Evolutionary conservation across 1,140 invertebrate species (phyloP), one percentile per base, ranked within the genome.

Genomic region (Callitettix versicolor): DNA sequence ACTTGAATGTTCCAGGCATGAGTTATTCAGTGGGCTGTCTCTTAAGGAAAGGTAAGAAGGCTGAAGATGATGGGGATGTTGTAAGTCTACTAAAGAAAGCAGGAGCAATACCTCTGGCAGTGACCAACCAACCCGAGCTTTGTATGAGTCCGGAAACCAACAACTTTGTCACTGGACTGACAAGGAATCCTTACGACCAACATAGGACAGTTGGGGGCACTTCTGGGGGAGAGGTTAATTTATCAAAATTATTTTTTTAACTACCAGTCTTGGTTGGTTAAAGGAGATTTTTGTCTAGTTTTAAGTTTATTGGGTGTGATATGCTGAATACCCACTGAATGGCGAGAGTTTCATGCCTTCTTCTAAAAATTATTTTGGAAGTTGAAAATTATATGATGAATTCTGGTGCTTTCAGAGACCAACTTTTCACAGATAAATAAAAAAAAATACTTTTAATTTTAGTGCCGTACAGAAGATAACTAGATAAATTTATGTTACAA

Each of bases 111-210:
- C 81, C 85, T 4, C 67, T 95, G 9, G 78, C 81, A n/a, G 82
- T 91, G 1, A 94, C 90, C 14, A 97, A 95, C 68, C 86, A 88
- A 1, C 90, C 92, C 1, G 92, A 97, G 68, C 70, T 93, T 14
- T 91, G 88, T 60, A 75, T 92, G 76, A 86, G 84, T 68, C 91
- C 85, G 80, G 92, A 97, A 68, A 89, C 85, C 0, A 82, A 79
- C 57, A 98, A 97, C 72, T 84, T 82, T 52, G 76, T 94, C 0
- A 88, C 85, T 47, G 95, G 95, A 0, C 72, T 79, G n/a, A 92
- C 93, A 0, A 81, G 76, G 57, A 98, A 97, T 71, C 91, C 94
- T 0, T 94, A 95, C 65, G 83, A 95, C 67, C 73, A 78, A 38
- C 79, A 78, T 21, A 72, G 82, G 58, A 88, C 82, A 2, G 68